These are phyloP conservation scores for Haliclystus octoradiatus DNA, from an alignment of 30 jellyfish, hydroid and myxozoan species.

Conservation along the genomic window DNA sequence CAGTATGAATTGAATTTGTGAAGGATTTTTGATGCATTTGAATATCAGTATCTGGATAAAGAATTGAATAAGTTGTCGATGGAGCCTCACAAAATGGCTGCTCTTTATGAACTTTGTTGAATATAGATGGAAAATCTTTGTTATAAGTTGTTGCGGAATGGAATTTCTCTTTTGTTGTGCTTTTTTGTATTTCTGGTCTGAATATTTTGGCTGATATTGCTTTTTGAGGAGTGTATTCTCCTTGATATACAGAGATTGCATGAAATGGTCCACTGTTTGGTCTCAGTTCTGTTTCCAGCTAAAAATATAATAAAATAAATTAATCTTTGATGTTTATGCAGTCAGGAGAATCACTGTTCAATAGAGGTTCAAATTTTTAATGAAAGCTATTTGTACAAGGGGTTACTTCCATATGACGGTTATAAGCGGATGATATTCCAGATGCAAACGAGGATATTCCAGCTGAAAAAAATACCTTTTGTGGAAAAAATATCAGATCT, in stretches of 20 bases:
- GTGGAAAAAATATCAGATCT: neutral
- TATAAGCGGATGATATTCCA: neutral
- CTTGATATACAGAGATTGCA: conserved; percentile 49
- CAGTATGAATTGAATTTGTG: conserved; percentile 48
- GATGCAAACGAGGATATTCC: neutral
- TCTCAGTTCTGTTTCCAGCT: conserved; percentile 57
- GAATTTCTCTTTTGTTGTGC: conserved; percentile 10
- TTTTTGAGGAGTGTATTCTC: conserved; percentile 32
- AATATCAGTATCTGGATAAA: conserved; percentile 48
- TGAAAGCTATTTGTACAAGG: too few relatives aligned
- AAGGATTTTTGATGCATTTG: conserved; percentile 42
- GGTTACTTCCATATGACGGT: too few relatives aligned
- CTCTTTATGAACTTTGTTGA: conserved; percentile 9
- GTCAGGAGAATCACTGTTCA: too few relatives aligned
- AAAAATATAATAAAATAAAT: conserved; percentile 4
- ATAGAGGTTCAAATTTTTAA: too few relatives aligned
- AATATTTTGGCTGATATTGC: conserved; percentile 23
- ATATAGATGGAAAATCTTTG: conserved; percentile 28
- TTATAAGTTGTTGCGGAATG: conserved; percentile 52
- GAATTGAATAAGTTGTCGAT: conserved; percentile 45
- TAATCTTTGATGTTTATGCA: neutral
- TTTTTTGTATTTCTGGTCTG: conserved; percentile 31
- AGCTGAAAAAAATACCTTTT: neutral
- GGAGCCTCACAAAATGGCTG: conserved; percentile 53
- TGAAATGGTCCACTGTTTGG: conserved; percentile 33